Conservation (phyloP, 2,113 vertebrate species). For the Apodemus sylvaticus region DNA sequence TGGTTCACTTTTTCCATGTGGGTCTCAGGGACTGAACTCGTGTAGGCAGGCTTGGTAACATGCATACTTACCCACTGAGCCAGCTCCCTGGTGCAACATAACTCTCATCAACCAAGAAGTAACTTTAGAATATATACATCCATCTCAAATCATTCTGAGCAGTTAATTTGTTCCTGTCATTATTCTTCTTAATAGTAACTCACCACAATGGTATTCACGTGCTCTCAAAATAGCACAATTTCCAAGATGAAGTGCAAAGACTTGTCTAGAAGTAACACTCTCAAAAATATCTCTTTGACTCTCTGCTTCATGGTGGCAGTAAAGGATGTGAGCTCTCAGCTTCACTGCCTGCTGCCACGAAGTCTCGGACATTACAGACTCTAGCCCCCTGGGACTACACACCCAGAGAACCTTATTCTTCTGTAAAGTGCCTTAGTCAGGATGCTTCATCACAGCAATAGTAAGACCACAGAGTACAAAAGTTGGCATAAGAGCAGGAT, state of each 20-base stretch:
- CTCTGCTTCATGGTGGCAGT: neutral
- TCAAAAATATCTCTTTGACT: conserved; percentile 14
- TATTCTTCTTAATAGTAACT: neutral
- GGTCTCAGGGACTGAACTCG: neutral
- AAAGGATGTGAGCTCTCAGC: neutral
- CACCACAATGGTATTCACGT: neutral
- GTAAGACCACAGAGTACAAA: neutral
- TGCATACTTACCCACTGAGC: neutral
- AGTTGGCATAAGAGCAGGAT: neutral
- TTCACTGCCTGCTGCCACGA: neutral
- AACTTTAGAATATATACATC: conserved; percentile 30
- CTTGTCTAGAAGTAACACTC: neutral
- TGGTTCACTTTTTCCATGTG: neutral
- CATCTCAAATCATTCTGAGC: neutral
- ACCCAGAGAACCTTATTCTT: neutral
- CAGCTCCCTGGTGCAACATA: neutral
- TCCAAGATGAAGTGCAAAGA: conserved; percentile 13
- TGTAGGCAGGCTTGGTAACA: neutral
- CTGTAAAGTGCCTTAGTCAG: neutral
- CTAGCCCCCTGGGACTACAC: neutral
- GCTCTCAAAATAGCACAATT: neutral
- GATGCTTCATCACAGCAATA: neutral
- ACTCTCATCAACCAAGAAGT: conserved; percentile 20
- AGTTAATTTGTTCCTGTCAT: neutral
- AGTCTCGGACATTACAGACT: neutral